phyloP scores from a whole-genome alignment of 2,113 vertebrate genomes.

The Oreotragus oreotragus region DNA sequence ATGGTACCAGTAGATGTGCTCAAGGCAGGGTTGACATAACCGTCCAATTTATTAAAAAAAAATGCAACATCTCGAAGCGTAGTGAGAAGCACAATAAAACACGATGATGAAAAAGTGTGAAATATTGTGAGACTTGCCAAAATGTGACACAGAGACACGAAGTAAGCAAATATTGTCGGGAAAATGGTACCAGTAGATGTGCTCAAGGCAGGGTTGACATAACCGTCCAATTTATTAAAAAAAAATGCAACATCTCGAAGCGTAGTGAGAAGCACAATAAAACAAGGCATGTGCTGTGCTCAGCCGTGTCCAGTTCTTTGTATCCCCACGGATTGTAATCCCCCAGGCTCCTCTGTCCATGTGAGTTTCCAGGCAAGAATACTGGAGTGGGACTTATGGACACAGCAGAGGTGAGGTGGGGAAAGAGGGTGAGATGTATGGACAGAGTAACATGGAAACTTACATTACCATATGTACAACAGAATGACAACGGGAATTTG shows the following conservation, averaged over 20 bases:
- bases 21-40: not conserved
- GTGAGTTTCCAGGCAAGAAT: not conserved
- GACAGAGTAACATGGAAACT: not conserved
- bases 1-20: not conserved
- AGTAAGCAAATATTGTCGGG: not conserved
- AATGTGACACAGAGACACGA: not conserved
- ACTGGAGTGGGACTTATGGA: not conserved
- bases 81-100: too few species aligned
- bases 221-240: not conserved
- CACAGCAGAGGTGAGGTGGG: not conserved
- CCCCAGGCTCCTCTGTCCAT: not conserved
- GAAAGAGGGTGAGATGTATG: not conserved
- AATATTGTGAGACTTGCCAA: not conserved
- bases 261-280: not conserved
- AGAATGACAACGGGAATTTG: not conserved
- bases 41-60: not conserved
- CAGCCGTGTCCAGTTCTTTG: fast-evolving
- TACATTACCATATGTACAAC: not conserved
- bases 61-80: not conserved
- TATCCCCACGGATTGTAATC: not conserved
- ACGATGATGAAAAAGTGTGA: not conserved
- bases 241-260: not conserved
- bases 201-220: not conserved
- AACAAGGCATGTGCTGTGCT: not conserved
- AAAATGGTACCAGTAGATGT: not conserved